Conservation (phyloP, 1,140 invertebrate species). For the Drosophila malerkotliana region DNA sequence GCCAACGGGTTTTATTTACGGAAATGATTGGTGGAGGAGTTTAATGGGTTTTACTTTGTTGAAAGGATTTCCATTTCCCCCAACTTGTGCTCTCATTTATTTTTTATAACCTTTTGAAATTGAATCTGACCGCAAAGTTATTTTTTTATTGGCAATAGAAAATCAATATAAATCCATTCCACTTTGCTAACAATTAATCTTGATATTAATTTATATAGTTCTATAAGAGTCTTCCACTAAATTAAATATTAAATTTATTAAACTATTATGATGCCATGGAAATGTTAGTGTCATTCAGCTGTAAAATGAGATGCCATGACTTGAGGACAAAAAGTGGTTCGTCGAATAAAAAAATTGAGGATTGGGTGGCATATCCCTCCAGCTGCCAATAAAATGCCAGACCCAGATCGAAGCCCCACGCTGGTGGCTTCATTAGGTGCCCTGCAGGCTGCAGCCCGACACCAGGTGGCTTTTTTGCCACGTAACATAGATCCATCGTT, state of each 20-base stretch:
- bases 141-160: background rate
- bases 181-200: background rate
- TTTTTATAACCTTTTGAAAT: background rate
- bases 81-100: background rate
- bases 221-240: too few relatives aligned
- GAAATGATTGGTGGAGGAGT: background rate
- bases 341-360: background rate
- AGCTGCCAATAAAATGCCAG: constrained; percentile 66
- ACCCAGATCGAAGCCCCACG: constrained; percentile 36
- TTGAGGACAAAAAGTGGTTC: background rate
- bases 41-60: constrained; percentile 21
- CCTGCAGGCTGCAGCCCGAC: constrained; percentile 22
- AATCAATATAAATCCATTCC: constrained; percentile 12
- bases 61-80: background rate
- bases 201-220: too few relatives aligned
- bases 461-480: constrained; percentile 7
- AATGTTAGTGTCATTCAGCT: constrained; percentile 43
- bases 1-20: background rate
- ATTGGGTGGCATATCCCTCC: background rate
- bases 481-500: constrained; percentile 24
- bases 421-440: constrained; percentile 21
- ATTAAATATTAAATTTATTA: constrained; percentile 19
- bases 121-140: background rate
- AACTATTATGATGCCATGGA: constrained; percentile 45
- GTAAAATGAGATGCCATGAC: constrained; percentile 48